Percentiles rank a stretch among this genome's conserved stretches.
phyloP scores from a whole-genome alignment of 2,888 invertebrate genomes.

The Isoperla grammatica region DNA sequence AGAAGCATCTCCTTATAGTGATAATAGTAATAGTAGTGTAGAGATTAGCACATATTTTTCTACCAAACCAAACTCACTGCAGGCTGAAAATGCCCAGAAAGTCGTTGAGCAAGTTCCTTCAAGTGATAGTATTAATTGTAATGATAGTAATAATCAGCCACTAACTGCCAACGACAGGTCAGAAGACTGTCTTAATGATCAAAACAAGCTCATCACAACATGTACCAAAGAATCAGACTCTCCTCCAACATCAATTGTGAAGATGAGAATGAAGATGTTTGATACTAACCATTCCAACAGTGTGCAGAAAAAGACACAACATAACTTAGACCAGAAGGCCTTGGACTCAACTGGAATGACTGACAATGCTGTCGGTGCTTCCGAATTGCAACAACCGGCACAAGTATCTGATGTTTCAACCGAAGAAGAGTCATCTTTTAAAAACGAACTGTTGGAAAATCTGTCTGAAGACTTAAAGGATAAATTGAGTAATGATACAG shows the following conservation, averaged over 20 bases:
- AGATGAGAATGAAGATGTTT: constrained; percentile 43
- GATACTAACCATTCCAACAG: constrained; percentile 34
- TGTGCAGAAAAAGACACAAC: not conserved
- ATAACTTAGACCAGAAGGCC: no score
- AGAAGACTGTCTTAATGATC: constrained; percentile 29
- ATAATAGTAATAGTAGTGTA: constrained; percentile 5
- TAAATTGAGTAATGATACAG: no score
- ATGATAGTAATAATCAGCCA: constrained; percentile 32
- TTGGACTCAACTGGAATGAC: no score
- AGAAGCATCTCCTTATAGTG: not conserved
- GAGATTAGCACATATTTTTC: constrained; percentile 12
- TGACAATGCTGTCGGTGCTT: no score
- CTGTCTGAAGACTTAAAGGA: no score
- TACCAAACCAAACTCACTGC: constrained; percentile 15
- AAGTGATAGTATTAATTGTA: constrained; percentile 9
- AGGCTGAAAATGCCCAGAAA: not conserved
- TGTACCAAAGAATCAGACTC: constrained; percentile 26
- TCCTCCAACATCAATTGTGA: constrained; percentile 39
- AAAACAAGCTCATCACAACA: constrained; percentile 31
- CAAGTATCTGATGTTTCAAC: no score
- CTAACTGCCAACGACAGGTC: constrained; percentile 35
- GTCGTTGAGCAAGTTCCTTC: constrained; percentile 8
- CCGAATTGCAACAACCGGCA: no score
- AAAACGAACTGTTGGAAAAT: no score
- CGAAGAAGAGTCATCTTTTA: no score